Conservation (phyloP, 2,888 invertebrate genomes). For the Auanema freiburgensis region DNA sequence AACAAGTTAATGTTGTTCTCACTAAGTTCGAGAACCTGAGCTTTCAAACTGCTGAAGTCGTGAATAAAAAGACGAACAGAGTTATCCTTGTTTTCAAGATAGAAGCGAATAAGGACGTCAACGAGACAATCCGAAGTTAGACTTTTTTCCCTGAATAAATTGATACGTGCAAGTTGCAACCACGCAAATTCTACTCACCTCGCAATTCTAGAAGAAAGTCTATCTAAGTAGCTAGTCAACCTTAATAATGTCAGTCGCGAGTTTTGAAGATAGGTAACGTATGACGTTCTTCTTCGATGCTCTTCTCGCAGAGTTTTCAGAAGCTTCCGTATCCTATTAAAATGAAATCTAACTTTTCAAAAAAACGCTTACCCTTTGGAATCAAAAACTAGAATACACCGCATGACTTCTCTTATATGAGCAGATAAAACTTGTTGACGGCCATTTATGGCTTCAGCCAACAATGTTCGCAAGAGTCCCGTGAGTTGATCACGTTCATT, state of each 20-base stretch:
- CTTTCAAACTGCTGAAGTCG: constrained; percentile 78
- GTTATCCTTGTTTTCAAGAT: constrained; percentile 72
- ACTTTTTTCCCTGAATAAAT: constrained; percentile 41
- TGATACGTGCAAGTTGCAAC: neutral
- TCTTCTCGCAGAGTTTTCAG: constrained; percentile 78
- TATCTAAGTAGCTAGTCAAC: constrained; percentile 12
- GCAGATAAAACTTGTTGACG: constrained; percentile 72
- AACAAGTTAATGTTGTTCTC: too few relatives aligned
- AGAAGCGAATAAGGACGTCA: constrained; percentile 54
- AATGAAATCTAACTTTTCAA: neutral
- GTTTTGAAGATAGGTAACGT: constrained; percentile 80
- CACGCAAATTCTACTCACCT: neutral
- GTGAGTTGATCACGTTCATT: constrained; percentile 20
- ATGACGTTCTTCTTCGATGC: constrained; percentile 77
- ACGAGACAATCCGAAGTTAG: constrained; percentile 56
- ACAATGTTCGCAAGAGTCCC: constrained; percentile 63
- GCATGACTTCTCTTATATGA: constrained; percentile 72
- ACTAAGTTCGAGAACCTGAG: constrained; percentile 73
- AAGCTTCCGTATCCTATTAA: constrained; percentile 74
- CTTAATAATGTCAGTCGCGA: constrained; percentile 78
- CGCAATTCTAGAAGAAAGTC: constrained; percentile 9
- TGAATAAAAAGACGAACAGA: constrained; percentile 77
- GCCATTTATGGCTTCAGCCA: constrained; percentile 66
- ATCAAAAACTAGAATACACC: constrained; percentile 78
- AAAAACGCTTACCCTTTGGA: constrained; percentile 68